Percentiles rank a stretch among this genome's conserved stretches.
Evolutionary conservation across 2,113 vertebrate genomes (phyloP).

Genomic region (Oxyruncus cristatus): DNA sequence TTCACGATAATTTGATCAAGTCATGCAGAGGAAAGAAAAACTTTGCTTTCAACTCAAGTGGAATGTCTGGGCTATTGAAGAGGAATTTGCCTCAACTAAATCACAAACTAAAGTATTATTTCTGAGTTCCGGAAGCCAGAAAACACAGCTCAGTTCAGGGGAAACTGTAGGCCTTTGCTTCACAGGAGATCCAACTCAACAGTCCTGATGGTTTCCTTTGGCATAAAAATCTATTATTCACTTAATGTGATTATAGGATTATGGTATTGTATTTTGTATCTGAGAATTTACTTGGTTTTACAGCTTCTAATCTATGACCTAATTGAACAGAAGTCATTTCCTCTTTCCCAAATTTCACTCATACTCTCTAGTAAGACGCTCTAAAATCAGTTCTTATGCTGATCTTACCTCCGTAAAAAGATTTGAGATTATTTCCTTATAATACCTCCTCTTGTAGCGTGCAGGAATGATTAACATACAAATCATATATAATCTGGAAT

Average conservation of each 20-base stretch:
- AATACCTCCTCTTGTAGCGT: not conserved
- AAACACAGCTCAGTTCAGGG: not conserved
- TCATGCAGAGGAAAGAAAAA: not conserved
- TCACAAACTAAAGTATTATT: not conserved
- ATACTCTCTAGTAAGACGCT: not conserved
- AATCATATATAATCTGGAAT: not conserved
- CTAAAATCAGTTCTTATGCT: not conserved
- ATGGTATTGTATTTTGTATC: not conserved
- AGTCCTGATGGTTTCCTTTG: not conserved
- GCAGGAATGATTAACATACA: not conserved
- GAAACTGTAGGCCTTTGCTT: not conserved
- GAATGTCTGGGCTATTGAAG: not conserved
- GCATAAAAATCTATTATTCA: not conserved
- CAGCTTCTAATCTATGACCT: not conserved
- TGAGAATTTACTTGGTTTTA: not conserved
- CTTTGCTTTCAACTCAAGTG: not conserved
- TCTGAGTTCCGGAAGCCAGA: not conserved
- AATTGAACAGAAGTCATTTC: not conserved
- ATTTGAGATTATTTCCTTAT: not conserved
- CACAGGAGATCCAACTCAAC: not conserved
- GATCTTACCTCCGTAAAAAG: not conserved
- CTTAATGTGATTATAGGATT: constrained; percentile 3
- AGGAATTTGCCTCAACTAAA: not conserved
- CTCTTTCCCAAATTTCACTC: not conserved
- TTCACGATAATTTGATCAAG: not conserved